phyloP scores from a whole-genome alignment of 2,888 invertebrate genomes.

The Branchellion lobata region DNA sequence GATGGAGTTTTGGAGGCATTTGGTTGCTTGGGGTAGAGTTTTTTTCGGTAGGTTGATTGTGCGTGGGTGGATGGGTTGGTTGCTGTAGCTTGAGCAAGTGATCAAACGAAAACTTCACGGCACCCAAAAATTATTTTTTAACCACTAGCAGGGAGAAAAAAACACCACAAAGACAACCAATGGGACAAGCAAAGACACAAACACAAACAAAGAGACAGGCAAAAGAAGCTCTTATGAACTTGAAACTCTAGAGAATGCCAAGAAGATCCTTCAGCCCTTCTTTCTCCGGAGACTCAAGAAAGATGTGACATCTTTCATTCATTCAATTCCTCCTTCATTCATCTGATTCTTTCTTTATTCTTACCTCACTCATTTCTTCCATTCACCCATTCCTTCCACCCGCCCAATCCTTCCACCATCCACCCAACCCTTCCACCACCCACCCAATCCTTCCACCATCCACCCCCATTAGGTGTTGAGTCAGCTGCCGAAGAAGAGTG shows the following conservation, averaged over 20 bases:
- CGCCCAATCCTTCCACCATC: background rate
- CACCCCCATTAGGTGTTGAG: conserved; percentile 5
- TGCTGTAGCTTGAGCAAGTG: no score
- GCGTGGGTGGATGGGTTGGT: no score
- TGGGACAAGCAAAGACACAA: background rate
- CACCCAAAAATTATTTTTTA: no score
- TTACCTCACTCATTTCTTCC: no score
- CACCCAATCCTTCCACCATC: background rate
- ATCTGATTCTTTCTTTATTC: background rate
- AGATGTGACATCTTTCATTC: conserved; percentile 68
- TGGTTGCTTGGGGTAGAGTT: no score
- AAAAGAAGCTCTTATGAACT: conserved; percentile 76
- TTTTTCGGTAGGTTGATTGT: no score
- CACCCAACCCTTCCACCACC: background rate
- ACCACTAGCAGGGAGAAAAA: background rate
- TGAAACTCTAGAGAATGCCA: conserved; percentile 86
- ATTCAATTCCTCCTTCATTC: background rate
- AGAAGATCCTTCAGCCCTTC: conserved; percentile 93
- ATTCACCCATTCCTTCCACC: background rate
- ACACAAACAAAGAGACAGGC: conserved; percentile 37
- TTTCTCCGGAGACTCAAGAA: conserved; percentile 81
- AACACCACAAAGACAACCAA: background rate
- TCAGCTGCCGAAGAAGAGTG: background rate
- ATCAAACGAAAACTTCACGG: no score
- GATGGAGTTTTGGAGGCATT: no score